Conservation (phyloP, 2,888 invertebrate species). For the Exephanes ischioxanthus region DNA sequence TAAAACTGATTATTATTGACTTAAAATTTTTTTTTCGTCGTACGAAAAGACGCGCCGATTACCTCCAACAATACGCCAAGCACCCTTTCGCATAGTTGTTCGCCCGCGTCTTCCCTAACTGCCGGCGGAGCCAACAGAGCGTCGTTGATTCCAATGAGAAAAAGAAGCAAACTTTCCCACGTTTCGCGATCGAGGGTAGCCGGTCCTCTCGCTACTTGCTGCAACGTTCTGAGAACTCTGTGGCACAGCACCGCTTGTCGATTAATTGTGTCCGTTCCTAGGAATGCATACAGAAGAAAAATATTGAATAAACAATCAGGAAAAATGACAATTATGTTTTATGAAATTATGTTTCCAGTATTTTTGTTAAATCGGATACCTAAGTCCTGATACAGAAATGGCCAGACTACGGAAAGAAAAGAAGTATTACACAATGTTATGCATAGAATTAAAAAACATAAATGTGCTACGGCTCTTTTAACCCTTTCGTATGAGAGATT, state of each 20-base stretch:
- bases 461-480: neutral
- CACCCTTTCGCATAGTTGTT: conserved; percentile 97
- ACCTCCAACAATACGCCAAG: conserved; percentile 95
- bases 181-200: conserved; percentile 92
- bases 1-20: neutral
- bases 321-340: conserved; percentile 37
- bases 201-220: conserved; percentile 92
- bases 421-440: conserved; percentile 47
- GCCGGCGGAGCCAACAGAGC: conserved; percentile 96
- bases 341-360: conserved; percentile 38
- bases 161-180: conserved; percentile 95
- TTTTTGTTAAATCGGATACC: conserved; percentile 86
- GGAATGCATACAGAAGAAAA: conserved; percentile 3
- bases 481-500: neutral
- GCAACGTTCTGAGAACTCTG: conserved; percentile 94
- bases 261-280: conserved; percentile 95
- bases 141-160: conserved; percentile 96
- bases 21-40: neutral
- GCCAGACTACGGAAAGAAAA: conserved; percentile 91
- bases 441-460: neutral
- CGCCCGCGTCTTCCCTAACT: conserved; percentile 97
- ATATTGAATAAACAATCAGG: conserved; percentile 36
- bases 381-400: conserved; percentile 95
- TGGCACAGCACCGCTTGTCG: conserved; percentile 97
- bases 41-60: neutral